Evolutionary conservation across 2,888 invertebrate genomes (phyloP), one percentile per base, ranked within the genome.

Genomic region (Drosophila phalerata): DNA sequence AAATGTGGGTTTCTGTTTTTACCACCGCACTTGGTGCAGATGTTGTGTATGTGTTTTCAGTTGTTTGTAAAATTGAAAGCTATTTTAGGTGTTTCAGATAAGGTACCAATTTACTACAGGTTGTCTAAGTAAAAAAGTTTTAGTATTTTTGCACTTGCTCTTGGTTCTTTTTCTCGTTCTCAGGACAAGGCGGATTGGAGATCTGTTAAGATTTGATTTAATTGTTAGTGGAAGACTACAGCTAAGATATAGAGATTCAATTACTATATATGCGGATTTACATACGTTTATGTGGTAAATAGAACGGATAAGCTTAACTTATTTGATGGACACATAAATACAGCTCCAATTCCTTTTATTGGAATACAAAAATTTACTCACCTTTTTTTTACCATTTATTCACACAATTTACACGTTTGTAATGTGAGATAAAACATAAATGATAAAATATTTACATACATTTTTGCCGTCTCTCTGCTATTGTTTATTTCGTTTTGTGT

Each of bases 101-200:
- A 84, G 88, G 88, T 88, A 85, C 86, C 77, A 83, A 80, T 83
- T 85, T 83, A 56, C 83, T 84, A 84, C 86, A 85, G 88, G 86
- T 85, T 79, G 19, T 87, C 85, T 82, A 82, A 65, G 70, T 85
- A 69, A 68, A 81, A 56, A 49, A 34, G 30, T 52, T 52, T 32
- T 48, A 42, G 52, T 67, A 2, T 56, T 17, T 60, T 68, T 64
- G 57, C 66, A 49, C 62, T 68, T 52, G 52, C 64, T 67, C 68
- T 69, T 71, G 55, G 75, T 76, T 76, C 73, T 60, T 53, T 47
- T 66, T 53, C 38, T 49, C 13, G 49, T 32, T 34, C 25, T 65
- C 42, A 32, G 62, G 74, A 43, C 79, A 67, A 73, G 74, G 51
- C 79, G 62, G 62, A 63, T 60, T 43, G 42, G 40, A 65, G 51